Conservation (phyloP, 2,113 vertebrate species). For the Sander vitreus region DNA sequence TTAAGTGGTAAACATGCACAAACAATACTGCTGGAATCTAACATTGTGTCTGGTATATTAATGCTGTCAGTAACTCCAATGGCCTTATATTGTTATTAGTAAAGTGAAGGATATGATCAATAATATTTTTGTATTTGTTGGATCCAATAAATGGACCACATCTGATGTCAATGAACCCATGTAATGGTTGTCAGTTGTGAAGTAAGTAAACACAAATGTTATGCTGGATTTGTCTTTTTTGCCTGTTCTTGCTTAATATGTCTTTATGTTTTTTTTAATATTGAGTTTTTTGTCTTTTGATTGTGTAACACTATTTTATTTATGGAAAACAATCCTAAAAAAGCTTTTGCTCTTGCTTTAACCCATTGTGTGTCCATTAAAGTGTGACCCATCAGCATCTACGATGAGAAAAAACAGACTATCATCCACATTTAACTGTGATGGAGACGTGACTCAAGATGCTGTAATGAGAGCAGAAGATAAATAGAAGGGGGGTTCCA, state of each 20-base stretch:
- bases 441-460: constrained; percentile 58
- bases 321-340: constrained; percentile 5
- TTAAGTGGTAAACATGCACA: constrained; percentile 33
- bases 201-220: constrained; percentile 28
- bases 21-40: constrained; percentile 53
- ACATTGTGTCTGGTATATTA: constrained; percentile 12
- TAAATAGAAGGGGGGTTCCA: constrained; percentile 32
- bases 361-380: constrained; percentile 10
- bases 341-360: neutral
- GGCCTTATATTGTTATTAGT: constrained; percentile 64
- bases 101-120: constrained; percentile 41
- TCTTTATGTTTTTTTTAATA: neutral
- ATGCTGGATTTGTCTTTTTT: neutral
- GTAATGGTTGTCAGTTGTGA: constrained; percentile 22
- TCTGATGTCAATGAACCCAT: constrained; percentile 18
- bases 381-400: constrained; percentile 51
- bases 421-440: constrained; percentile 43
- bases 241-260: constrained; percentile 7
- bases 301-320: neutral
- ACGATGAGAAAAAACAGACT: constrained; percentile 23
- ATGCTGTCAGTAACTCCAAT: constrained; percentile 52
- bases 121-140: constrained; percentile 49
- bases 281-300: neutral
- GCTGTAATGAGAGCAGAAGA: constrained; percentile 51
- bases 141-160: constrained; percentile 28